These are phyloP conservation scores for Odocoileus virginianus DNA, from an alignment of 2,113 vertebrate genomes.

Conservation along the genomic window DNA sequence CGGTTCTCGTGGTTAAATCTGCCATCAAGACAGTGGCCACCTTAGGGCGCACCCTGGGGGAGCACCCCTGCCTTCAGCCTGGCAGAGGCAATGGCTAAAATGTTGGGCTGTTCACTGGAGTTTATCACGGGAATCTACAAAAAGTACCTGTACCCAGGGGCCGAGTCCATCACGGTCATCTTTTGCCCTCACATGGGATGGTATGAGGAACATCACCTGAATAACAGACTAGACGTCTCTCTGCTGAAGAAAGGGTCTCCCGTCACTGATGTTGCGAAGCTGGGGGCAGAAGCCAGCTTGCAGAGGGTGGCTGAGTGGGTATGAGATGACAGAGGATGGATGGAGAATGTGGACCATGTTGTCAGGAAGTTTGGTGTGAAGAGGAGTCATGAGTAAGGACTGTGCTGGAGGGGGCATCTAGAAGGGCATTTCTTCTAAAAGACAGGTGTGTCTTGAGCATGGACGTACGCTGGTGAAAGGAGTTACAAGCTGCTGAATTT, in stretches of 20 bases:
- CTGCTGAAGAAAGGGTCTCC: neutral
- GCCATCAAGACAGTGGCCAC: neutral
- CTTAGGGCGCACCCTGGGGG: neutral
- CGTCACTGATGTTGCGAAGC: neutral
- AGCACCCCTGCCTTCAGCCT: neutral
- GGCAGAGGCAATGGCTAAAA: neutral
- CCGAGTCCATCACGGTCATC: rapidly evolving
- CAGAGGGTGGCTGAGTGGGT: neutral
- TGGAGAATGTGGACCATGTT: neutral
- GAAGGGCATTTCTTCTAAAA: neutral
- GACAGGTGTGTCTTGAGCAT: neutral
- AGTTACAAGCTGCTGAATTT: neutral
- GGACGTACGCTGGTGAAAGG: neutral
- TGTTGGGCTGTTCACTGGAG: neutral
- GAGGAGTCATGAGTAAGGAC: neutral
- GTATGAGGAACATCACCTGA: neutral
- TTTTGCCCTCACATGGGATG: neutral
- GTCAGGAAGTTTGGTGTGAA: neutral
- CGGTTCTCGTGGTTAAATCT: neutral
- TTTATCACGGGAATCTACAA: rapidly evolving
- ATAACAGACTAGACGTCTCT: neutral
- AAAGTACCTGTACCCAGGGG: rapidly evolving
- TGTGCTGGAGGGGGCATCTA: rapidly evolving
- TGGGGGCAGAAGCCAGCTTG: neutral
- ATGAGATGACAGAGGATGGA: neutral